A percentile compares a stretch with the other conserved stretches of the same genome.
phyloP scores from a whole-genome alignment of 2,113 vertebrate genomes.

The Pardalotus punctatus region DNA sequence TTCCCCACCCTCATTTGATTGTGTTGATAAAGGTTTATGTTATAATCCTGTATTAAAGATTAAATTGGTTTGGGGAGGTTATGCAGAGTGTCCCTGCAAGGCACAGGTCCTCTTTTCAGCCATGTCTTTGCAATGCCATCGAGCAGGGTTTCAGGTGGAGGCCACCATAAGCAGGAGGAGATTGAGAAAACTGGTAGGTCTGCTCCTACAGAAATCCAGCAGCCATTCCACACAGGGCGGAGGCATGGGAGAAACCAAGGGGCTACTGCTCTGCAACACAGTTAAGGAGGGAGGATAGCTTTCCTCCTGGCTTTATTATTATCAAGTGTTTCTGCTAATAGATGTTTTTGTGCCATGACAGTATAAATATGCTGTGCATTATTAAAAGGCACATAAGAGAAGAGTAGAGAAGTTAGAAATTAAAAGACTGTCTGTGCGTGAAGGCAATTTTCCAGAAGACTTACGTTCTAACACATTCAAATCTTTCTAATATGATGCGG shows the following conservation, averaged over 20 bases:
- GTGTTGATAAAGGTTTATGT: background rate
- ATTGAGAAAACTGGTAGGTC: background rate
- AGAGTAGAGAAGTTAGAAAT: conserved; percentile 16
- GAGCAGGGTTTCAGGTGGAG: background rate
- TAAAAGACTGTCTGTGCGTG: background rate
- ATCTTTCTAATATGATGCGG: background rate
- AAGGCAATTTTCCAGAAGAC: conserved; percentile 47
- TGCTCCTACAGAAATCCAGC: background rate
- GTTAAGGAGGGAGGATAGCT: background rate
- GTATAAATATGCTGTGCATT: background rate
- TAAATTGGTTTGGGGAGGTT: background rate
- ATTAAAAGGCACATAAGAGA: background rate
- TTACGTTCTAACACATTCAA: conserved; percentile 6
- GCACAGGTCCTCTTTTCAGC: background rate
- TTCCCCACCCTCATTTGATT: background rate
- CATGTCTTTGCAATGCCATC: background rate
- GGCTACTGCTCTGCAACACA: background rate
- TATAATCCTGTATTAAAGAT: background rate
- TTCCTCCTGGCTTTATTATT: background rate
- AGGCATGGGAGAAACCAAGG: background rate
- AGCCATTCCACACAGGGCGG: background rate
- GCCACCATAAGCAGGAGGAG: rapidly evolving
- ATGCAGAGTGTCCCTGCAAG: background rate
- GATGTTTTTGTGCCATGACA: background rate
- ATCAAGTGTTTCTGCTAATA: background rate